Conservation (phyloP, 2,888 invertebrate genomes). For the Orthosia cruda region DNA sequence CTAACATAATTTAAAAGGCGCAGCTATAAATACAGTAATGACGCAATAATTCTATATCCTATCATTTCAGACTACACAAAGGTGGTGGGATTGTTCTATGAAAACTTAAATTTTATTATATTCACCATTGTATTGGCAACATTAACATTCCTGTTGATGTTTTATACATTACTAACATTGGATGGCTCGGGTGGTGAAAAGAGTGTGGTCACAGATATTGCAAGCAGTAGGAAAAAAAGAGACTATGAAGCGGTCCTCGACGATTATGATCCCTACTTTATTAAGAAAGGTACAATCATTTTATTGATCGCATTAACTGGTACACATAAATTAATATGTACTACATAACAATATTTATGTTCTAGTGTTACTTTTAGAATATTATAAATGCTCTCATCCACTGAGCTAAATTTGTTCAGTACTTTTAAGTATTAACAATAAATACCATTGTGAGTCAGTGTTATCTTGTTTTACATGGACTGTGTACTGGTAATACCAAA, state of each 20-base stretch:
- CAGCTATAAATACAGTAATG: conserved; percentile 23
- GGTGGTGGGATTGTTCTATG: conserved; percentile 83
- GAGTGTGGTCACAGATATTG: conserved; percentile 39
- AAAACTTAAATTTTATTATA: conserved; percentile 76
- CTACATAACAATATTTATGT: neutral
- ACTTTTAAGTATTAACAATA: conserved; percentile 14
- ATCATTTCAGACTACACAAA: conserved; percentile 82
- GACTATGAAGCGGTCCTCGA: conserved; percentile 56
- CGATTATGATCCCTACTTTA: conserved; percentile 56
- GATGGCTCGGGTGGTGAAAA: conserved; percentile 66
- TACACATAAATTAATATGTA: neutral
- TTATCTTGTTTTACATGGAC: conserved; percentile 14
- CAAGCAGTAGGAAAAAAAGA: conserved; percentile 52
- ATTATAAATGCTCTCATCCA: neutral
- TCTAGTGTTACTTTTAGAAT: neutral
- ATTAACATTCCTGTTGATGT: conserved; percentile 76
- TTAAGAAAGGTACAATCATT: conserved; percentile 60
- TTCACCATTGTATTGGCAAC: conserved; percentile 76
- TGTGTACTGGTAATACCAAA: conserved; percentile 1
- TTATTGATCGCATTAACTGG: conserved; percentile 12
- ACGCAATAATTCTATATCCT: conserved; percentile 53
- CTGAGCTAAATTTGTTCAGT: conserved; percentile 2
- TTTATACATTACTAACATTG: conserved; percentile 81
- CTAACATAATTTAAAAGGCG: conserved; percentile 29
- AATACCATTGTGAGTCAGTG: conserved; percentile 39